phyloP scores from a whole-genome alignment of 2,797 vertebrate genomes.

The Platyrinchus mystaceus region DNA sequence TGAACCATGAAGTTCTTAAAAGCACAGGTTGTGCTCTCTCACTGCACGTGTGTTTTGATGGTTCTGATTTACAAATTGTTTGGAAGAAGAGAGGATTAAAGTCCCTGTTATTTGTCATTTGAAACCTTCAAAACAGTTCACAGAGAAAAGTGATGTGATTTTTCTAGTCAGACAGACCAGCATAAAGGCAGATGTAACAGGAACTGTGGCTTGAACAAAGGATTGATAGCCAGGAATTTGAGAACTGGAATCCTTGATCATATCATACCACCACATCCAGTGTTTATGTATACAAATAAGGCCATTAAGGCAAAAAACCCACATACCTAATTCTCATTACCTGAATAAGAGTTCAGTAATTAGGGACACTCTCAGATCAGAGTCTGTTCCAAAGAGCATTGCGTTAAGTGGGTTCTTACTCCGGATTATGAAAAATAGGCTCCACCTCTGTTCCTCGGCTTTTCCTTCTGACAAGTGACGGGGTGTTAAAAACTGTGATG shows the following conservation, averaged over 20 bases:
- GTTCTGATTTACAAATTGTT: constrained; percentile 64
- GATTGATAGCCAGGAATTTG: neutral
- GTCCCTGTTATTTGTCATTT: constrained; percentile 37
- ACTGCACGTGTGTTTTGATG: constrained; percentile 9
- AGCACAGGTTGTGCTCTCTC: constrained; percentile 3
- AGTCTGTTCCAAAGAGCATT: neutral
- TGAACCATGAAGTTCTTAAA: constrained; percentile 36
- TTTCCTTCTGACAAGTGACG: neutral
- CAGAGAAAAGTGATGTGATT: constrained; percentile 1
- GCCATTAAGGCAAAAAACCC: neutral
- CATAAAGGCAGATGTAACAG: neutral
- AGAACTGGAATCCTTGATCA: neutral
- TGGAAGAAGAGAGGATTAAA: constrained; percentile 50
- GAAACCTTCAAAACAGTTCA: constrained; percentile 33
- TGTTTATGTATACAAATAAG: neutral
- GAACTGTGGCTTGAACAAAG: neutral
- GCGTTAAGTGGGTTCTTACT: neutral
- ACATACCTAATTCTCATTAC: neutral
- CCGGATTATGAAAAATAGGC: neutral
- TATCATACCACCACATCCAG: neutral
- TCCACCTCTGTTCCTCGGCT: neutral
- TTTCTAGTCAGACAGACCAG: neutral
- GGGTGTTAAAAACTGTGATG: neutral
- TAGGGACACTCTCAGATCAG: neutral
- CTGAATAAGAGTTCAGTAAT: neutral